Conservation (phyloP, 2,888 invertebrate genomes). For the Gasteruption jaculator region DNA sequence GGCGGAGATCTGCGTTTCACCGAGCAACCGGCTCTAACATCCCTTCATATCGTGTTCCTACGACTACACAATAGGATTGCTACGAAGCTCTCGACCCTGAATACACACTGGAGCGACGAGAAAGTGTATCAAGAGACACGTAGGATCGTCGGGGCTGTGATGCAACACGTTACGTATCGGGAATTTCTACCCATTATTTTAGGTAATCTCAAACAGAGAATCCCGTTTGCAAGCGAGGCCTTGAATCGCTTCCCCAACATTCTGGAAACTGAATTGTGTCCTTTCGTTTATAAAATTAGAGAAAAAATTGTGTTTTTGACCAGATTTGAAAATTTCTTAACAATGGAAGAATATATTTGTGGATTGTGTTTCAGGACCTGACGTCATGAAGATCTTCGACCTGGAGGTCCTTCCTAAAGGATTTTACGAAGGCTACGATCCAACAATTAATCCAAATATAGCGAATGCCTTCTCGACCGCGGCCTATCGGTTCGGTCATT, state of each 20-base stretch:
- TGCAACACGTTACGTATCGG: conserved; percentile 80
- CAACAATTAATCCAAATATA: conserved; percentile 67
- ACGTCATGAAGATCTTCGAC: conserved; percentile 73
- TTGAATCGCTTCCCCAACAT: conserved; percentile 1
- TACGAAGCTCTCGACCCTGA: conserved; percentile 65
- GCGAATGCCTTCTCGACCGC: conserved; percentile 78
- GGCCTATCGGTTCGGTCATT: conserved; percentile 84
- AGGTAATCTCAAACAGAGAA: conserved; percentile 56
- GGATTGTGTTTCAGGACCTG: conserved; percentile 62
- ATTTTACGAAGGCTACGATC: conserved; percentile 68
- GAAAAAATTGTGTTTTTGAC: no score
- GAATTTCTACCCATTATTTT: conserved; percentile 80
- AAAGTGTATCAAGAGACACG: conserved; percentile 80
- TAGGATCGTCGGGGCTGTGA: conserved; percentile 73
- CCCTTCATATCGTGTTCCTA: conserved; percentile 72
- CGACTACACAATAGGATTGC: conserved; percentile 76
- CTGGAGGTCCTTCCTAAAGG: conserved; percentile 65
- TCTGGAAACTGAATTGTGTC: background rate
- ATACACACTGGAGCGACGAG: conserved; percentile 86
- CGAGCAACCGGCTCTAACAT: conserved; percentile 76
- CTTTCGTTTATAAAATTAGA: conserved; percentile 5
- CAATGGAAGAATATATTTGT: no score
- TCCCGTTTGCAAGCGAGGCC: no score
- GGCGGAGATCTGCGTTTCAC: conserved; percentile 75
- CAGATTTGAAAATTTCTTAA: no score